Base-by-base conservation (phyloP, 1,140 invertebrate species). In the Sesamia nonagrioides region DNA sequence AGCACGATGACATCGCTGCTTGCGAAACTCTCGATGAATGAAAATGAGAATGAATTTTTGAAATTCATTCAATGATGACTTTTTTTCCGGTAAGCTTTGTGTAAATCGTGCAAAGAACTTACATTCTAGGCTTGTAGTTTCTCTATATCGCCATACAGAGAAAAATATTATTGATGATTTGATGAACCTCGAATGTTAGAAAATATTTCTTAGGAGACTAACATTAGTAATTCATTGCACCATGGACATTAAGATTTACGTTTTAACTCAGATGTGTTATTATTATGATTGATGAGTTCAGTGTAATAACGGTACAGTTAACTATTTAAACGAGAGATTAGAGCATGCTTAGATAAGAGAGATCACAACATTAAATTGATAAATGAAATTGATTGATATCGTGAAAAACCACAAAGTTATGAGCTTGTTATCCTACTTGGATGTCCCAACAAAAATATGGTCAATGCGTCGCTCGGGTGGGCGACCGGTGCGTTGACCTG, bases 271-370 rank as follows among this genome's bases (percentile, higher is more conserved):
- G 48, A 48, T 18, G 18, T 4, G 35, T 68, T 27, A 50, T 66
- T 45, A 45, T 48, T 45, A 68, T 68, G 63, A 68, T 68, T 35
- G 33, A 61, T 61, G 58, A 61, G 54, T 5, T 21, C 18, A 48
- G 21, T 50, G 18, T 15, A 68, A 15, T 13, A 48, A 42, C 18
- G n/a, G 18, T 48, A 68, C 18, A 9, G 15, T 2, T 50, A 5
- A 50, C 35, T 48, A 48, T 40, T 60, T 42, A 63, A 40, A 6
- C 15, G 33, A 60, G 27, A 60, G 13, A 50, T 50, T n/a, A 50
- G 13, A 50, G 13, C 15, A 15, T 50, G 13, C 42, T 11, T 6
- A 1, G 7, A n/a, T n/a, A n/a, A n/a, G n/a, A n/a, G n/a, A n/a
- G n/a, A n/a, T n/a, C n/a, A n/a, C n/a, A n/a, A n/a, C n/a, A n/a